phyloP scores from a whole-genome alignment of 1,140 invertebrate species.

The Procambarus clarkii region DNA sequence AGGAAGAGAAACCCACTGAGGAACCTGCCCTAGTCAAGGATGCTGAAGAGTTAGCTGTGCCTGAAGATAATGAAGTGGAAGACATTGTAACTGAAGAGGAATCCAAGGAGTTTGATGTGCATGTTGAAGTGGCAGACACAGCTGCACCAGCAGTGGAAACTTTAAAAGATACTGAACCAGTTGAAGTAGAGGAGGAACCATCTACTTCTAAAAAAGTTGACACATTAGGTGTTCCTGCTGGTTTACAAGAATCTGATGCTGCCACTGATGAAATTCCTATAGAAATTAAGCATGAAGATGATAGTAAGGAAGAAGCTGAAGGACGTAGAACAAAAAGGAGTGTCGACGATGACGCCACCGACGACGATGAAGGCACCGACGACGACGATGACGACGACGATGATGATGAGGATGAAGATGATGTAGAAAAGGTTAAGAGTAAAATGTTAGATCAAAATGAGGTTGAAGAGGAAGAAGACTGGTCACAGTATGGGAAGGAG shows the following conservation, averaged over 20 bases:
- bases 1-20: neutral
- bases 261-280: neutral
- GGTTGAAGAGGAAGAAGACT: slow-evolving; percentile 47
- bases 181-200: slow-evolving; percentile 18
- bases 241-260: neutral
- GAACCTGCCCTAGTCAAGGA: neutral
- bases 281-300: slow-evolving; percentile 23
- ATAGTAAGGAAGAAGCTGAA: slow-evolving; percentile 3
- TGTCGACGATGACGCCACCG: slow-evolving; percentile 4
- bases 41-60: neutral
- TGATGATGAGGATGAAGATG: slow-evolving; percentile 18
- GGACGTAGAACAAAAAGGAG: neutral
- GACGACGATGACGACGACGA: slow-evolving; percentile 30
- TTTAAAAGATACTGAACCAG: neutral
- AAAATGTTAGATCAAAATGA: slow-evolving; percentile 1
- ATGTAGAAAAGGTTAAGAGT: neutral
- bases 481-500: slow-evolving; percentile 47
- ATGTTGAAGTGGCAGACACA: neutral
- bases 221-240: neutral
- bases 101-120: neutral
- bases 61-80: neutral
- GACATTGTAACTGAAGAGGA: neutral
- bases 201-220: neutral
- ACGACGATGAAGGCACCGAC: neutral
- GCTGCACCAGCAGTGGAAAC: neutral